phyloP scores from a whole-genome alignment of 2,797 vertebrate species.

The Eidolon dupreanum region DNA sequence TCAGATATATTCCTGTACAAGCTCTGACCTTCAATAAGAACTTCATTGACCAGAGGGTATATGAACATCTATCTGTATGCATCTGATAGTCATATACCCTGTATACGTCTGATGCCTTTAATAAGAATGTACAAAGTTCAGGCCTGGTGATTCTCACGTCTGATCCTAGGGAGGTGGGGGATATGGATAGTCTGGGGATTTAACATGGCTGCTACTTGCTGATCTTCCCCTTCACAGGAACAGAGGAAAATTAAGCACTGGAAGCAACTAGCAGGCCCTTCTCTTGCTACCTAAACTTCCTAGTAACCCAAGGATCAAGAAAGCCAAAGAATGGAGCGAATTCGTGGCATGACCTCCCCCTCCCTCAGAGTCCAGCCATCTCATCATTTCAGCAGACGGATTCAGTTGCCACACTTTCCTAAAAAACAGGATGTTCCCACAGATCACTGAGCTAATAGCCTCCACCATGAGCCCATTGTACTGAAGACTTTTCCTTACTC shows the following conservation, averaged over 20 bases:
- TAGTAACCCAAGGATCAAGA: neutral
- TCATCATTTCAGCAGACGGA: neutral
- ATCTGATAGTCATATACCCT: too few species aligned
- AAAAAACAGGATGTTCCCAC: neutral
- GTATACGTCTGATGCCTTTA: neutral
- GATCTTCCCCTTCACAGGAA: neutral
- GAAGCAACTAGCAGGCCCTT: neutral
- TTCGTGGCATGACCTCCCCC: neutral
- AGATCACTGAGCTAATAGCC: neutral
- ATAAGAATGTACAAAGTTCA: neutral
- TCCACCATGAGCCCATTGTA: accelerated
- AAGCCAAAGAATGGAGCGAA: neutral
- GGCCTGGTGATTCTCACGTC: neutral
- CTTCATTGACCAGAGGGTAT: too few species aligned
- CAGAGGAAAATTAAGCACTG: neutral
- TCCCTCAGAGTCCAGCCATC: neutral
- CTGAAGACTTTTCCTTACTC: neutral
- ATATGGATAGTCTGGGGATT: neutral
- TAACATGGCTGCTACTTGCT: neutral
- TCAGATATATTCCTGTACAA: neutral
- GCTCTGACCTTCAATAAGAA: neutral
- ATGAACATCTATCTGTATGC: too few species aligned
- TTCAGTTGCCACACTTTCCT: neutral
- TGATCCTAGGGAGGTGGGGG: neutral
- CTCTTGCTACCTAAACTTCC: neutral